phyloP scores from a whole-genome alignment of 2,113 vertebrate genomes.

The Ceuthmochares aereus region DNA sequence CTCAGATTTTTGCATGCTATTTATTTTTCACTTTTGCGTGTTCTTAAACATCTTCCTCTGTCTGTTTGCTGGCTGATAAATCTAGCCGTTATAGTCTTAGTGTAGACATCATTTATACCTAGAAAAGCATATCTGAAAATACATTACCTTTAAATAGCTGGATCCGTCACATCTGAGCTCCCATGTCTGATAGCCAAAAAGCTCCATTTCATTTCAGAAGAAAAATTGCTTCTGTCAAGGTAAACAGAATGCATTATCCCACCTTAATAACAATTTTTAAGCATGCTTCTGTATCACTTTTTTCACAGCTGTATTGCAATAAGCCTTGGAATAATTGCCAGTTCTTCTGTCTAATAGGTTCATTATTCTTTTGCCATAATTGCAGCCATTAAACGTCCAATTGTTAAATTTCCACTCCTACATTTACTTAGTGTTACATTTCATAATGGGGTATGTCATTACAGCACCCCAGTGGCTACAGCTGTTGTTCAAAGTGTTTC shows the following conservation, averaged over 20 bases:
- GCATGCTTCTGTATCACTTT: constrained; percentile 80
- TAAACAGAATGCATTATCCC: constrained; percentile 84
- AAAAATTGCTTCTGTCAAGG: constrained; percentile 80
- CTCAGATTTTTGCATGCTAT: constrained; percentile 56
- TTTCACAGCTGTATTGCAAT: constrained; percentile 85
- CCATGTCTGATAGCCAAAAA: constrained; percentile 78
- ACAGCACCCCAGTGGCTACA: constrained; percentile 78
- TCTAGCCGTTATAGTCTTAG: constrained; percentile 60
- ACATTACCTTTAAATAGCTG: constrained; percentile 75
- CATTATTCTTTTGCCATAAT: constrained; percentile 89
- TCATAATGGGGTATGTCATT: constrained; percentile 82
- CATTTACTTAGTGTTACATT: constrained; percentile 80
- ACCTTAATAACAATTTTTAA: constrained; percentile 85
- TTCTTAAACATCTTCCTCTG: constrained; percentile 67
- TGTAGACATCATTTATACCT: constrained; percentile 74
- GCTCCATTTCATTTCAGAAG: constrained; percentile 77
- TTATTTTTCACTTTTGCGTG: constrained; percentile 70
- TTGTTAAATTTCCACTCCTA: constrained; percentile 85
- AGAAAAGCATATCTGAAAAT: constrained; percentile 78
- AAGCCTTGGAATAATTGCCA: constrained; percentile 84
- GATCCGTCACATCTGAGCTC: constrained; percentile 80
- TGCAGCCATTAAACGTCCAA: constrained; percentile 86
- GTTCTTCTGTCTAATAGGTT: constrained; percentile 85
- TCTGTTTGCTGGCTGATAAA: constrained; percentile 60
- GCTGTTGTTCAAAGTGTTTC: constrained; percentile 79